phyloP scores from a whole-genome alignment of 2,113 vertebrate genomes.

The Panthera leo region DNA sequence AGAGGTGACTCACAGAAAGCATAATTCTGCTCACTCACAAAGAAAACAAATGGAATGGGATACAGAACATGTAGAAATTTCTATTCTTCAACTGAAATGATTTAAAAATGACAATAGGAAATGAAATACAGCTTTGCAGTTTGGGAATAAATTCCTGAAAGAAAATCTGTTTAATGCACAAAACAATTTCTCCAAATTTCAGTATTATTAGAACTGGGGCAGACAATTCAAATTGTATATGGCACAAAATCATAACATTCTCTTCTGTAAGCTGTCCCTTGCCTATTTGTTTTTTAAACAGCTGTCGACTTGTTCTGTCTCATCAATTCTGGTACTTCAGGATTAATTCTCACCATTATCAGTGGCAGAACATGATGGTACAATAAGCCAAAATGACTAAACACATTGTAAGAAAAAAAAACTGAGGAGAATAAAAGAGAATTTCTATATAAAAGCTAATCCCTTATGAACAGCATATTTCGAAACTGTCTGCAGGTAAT shows the following conservation, averaged over 20 bases:
- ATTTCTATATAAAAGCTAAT: constrained; percentile 56
- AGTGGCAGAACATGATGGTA: constrained; percentile 1
- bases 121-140: not conserved
- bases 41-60: not conserved
- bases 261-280: constrained; percentile 17
- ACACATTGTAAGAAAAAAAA: fast-evolving
- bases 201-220: not conserved
- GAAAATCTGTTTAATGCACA: not conserved
- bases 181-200: constrained; percentile 33
- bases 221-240: constrained; percentile 26
- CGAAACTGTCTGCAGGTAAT: constrained; percentile 58
- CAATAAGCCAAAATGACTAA: constrained; percentile 69
- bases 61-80: not conserved
- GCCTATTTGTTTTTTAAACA: constrained; percentile 55
- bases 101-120: constrained; percentile 25
- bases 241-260: constrained; percentile 29
- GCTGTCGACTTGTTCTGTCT: constrained; percentile 54
- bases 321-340: constrained; percentile 50
- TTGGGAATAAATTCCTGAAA: constrained; percentile 5
- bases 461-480: constrained; percentile 56
- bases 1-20: not conserved
- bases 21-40: constrained; percentile 47
- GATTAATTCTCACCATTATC: constrained; percentile 59
- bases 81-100: not conserved
- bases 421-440: constrained; percentile 2